Conservation (phyloP, 2,888 invertebrate genomes). For the Patella depressa region DNA sequence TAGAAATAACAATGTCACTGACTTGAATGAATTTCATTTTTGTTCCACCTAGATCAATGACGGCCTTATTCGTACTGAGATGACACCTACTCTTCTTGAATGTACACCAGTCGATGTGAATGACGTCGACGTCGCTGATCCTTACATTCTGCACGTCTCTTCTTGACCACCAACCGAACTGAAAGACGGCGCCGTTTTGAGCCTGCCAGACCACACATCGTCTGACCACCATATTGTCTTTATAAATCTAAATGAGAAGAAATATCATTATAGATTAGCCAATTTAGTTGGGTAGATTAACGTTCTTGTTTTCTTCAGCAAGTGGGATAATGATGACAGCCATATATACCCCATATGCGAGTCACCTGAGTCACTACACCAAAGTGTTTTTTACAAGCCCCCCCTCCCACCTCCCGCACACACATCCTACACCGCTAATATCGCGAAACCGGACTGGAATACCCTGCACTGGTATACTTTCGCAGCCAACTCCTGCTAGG, state of each 20-base stretch:
- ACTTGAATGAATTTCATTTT: slow-evolving; percentile 8
- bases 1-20: not conserved
- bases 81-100: slow-evolving; percentile 24
- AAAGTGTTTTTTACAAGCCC: too few species aligned
- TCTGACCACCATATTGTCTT: slow-evolving; percentile 17
- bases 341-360: too few species aligned
- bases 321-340: too few species aligned
- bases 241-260: slow-evolving; percentile 18
- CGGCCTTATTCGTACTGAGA: slow-evolving; percentile 21
- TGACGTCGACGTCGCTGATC: slow-evolving; percentile 29
- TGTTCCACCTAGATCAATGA: slow-evolving; percentile 22
- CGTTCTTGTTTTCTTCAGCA: too few species aligned
- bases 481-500: too few species aligned
- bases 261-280: not conserved
- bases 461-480: too few species aligned
- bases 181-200: slow-evolving; percentile 35
- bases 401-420: too few species aligned
- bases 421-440: too few species aligned
- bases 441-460: too few species aligned
- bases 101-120: slow-evolving; percentile 32
- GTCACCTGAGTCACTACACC: too few species aligned
- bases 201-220: slow-evolving; percentile 31
- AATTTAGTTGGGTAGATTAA: too few species aligned
- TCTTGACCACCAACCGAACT: slow-evolving; percentile 27
- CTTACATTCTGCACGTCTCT: slow-evolving; percentile 11